Percentiles rank a stretch among this genome's conserved stretches.
phyloP scores from a whole-genome alignment of 2,797 vertebrate species.

The Tapera naevia region DNA sequence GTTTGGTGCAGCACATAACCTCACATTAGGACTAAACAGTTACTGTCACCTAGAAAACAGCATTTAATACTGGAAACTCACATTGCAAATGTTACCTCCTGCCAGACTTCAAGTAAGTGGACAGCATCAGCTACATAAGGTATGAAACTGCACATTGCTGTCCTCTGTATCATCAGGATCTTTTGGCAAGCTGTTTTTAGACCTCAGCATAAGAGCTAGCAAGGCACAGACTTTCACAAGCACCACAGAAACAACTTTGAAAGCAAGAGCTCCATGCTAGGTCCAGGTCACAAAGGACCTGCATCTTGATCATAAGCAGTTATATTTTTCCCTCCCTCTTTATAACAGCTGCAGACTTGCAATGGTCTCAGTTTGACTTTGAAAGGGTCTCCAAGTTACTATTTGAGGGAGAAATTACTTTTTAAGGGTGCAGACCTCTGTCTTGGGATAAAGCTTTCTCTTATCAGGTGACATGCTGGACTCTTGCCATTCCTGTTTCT shows the following conservation, averaged over 20 bases:
- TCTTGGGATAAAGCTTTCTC: neutral
- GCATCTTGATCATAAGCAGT: neutral
- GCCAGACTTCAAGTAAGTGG: neutral
- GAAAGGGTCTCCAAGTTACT: neutral
- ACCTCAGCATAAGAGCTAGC: neutral
- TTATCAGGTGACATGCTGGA: neutral
- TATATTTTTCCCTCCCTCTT: neutral
- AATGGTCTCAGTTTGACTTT: neutral
- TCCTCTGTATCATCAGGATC: neutral
- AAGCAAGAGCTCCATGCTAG: neutral
- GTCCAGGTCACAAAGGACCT: neutral
- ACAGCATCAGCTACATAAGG: neutral
- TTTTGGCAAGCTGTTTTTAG: neutral
- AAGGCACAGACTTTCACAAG: neutral
- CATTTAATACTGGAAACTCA: neutral
- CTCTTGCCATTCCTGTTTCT: neutral
- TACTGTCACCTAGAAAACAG: neutral
- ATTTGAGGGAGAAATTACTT: fast-evolving
- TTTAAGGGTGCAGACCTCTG: neutral
- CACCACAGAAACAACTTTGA: neutral
- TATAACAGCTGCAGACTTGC: neutral
- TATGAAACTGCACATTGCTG: neutral
- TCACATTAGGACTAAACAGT: neutral
- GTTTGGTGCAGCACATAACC: neutral
- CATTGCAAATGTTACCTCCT: neutral